Percentiles rank a stretch among this genome's conserved stretches.
Evolutionary conservation across 2,113 vertebrate genomes (phyloP).

Genomic region (Taurulus bubalis): DNA sequence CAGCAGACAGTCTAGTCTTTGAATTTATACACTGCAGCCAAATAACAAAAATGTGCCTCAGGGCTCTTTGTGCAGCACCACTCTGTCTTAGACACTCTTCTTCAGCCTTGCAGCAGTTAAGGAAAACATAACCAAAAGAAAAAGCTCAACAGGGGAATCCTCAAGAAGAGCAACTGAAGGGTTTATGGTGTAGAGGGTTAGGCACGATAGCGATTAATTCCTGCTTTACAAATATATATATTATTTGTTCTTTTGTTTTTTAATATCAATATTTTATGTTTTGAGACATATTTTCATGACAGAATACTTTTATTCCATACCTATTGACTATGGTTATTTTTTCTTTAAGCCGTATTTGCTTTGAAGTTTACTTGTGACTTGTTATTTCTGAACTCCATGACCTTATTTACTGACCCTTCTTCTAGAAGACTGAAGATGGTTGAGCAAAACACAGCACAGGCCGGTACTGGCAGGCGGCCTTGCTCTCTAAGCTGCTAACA

Average conservation of each 20-base stretch:
- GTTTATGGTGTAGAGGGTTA: neutral
- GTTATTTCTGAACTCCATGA: neutral
- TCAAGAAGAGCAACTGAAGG: neutral
- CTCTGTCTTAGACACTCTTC: neutral
- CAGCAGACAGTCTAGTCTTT: neutral
- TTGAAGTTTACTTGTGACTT: neutral
- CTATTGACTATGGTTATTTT: neutral
- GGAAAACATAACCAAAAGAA: neutral
- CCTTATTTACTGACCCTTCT: neutral
- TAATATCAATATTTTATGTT: neutral
- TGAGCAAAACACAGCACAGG: neutral
- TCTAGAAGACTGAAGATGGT: neutral
- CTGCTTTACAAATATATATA: neutral
- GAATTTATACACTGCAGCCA: neutral
- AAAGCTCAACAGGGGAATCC: neutral
- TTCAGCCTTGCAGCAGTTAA: neutral
- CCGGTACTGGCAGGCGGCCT: conserved; percentile 1
- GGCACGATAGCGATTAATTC: neutral
- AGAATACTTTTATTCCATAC: neutral
- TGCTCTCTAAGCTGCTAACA: conserved; percentile 66
- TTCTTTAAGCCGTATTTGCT: neutral
- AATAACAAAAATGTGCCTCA: neutral
- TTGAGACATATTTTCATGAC: neutral
- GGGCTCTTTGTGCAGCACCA: neutral
- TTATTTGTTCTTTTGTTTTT: neutral